phyloP scores from a whole-genome alignment of 2,888 invertebrate species.

The Ganaspis brasiliensis region DNA sequence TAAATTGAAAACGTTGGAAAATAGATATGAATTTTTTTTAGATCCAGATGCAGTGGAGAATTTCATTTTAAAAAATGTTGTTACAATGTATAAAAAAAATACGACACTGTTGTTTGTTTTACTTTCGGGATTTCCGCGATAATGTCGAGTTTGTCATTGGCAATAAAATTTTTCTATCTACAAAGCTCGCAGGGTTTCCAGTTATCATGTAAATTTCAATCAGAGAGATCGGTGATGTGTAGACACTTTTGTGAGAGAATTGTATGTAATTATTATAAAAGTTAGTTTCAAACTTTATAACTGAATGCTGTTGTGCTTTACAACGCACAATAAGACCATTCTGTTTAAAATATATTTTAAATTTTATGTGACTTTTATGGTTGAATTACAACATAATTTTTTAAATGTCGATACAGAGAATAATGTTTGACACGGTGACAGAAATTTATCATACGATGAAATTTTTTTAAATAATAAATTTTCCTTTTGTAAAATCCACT shows the following conservation, averaged over 20 bases:
- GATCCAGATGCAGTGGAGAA: too few species aligned
- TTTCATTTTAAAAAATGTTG: too few species aligned
- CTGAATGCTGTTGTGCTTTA: neutral
- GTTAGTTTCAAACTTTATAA: neutral
- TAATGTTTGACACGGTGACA: too few species aligned
- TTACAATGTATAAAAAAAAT: too few species aligned
- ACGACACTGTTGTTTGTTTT: neutral
- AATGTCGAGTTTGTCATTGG: slow-evolving; percentile 3
- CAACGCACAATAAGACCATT: neutral
- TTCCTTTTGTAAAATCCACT: too few species aligned
- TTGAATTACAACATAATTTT: too few species aligned
- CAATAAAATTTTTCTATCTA: neutral
- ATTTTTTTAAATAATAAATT: too few species aligned
- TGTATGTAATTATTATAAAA: neutral
- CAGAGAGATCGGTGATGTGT: neutral
- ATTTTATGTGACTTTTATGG: neutral
- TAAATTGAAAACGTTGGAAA: too few species aligned
- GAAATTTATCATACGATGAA: too few species aligned
- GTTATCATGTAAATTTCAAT: slow-evolving; percentile 7
- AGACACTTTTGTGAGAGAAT: slow-evolving; percentile 1
- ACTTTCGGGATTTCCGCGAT: neutral
- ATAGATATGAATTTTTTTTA: too few species aligned
- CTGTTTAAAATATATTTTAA: neutral
- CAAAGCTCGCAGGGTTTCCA: neutral
- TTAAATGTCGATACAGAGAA: too few species aligned